Evolutionary conservation across 2,888 invertebrate species (phyloP).

Genomic region (Chalcis sispes): DNA sequence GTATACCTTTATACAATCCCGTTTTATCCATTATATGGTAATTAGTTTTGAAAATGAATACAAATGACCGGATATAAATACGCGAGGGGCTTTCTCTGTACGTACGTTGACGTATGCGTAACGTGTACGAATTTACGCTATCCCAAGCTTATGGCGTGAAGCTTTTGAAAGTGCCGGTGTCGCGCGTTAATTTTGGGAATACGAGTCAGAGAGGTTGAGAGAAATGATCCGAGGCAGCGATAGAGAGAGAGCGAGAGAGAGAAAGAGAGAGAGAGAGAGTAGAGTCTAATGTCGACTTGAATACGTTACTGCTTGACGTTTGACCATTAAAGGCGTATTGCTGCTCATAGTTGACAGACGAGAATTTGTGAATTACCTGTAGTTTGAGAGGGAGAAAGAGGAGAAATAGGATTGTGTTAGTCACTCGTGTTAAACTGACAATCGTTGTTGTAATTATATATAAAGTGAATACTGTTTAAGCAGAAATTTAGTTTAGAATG

Average conservation of each 20-base stretch:
- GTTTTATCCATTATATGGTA: conserved; percentile 59
- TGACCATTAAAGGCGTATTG: conserved; percentile 33
- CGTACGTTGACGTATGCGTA: neutral
- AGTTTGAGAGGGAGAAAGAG: conserved; percentile 8
- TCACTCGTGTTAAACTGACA: too few relatives aligned
- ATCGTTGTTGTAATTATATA: neutral
- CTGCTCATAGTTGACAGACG: conserved; percentile 21
- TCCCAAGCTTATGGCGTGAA: neutral
- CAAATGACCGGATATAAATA: conserved; percentile 63
- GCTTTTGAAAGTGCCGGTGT: conserved; percentile 9
- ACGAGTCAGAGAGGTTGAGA: neutral
- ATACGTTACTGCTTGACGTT: neutral
- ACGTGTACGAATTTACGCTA: neutral
- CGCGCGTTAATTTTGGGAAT: conserved; percentile 19
- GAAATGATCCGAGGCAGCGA: too few relatives aligned
- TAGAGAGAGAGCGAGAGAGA: neutral
- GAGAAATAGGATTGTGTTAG: too few relatives aligned
- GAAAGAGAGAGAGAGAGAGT: too few relatives aligned
- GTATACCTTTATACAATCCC: neutral
- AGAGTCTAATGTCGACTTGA: conserved; percentile 6
- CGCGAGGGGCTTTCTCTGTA: neutral
- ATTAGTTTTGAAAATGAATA: conserved; percentile 66
- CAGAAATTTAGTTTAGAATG: neutral
- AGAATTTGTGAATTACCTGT: conserved; percentile 6
- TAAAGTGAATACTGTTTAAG: neutral